Evolutionary conservation across 2,888 invertebrate species (phyloP).

Genomic region (Hypena proboscidalis): DNA sequence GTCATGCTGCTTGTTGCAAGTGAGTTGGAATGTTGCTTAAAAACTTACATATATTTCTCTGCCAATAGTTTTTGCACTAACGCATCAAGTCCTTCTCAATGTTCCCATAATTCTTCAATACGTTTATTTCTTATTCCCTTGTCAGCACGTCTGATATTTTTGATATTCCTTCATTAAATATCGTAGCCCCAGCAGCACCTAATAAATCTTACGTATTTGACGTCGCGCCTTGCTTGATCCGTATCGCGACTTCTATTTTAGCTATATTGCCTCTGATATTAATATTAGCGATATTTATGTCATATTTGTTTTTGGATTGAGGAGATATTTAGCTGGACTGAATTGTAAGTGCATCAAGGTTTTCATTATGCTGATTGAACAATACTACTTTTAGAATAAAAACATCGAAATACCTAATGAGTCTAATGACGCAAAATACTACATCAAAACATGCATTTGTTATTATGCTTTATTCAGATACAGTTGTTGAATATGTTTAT

Average conservation of each 20-base stretch:
- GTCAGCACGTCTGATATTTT: slow-evolving; percentile 50
- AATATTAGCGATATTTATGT: slow-evolving; percentile 35
- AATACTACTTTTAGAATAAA: too few species aligned
- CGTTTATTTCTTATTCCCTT: slow-evolving; percentile 31
- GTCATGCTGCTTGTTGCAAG: too few species aligned
- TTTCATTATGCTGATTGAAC: too few species aligned
- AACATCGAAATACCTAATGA: too few species aligned
- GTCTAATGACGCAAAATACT: too few species aligned
- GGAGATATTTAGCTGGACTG: neutral
- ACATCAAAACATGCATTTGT: too few species aligned
- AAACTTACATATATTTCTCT: too few species aligned
- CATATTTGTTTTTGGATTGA: slow-evolving; percentile 13
- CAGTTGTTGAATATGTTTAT: too few species aligned
- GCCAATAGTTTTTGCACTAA: neutral
- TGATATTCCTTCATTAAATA: slow-evolving; percentile 47
- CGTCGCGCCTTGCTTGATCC: slow-evolving; percentile 40
- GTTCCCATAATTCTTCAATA: slow-evolving; percentile 23
- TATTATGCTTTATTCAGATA: too few species aligned
- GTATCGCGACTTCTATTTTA: slow-evolving; percentile 41
- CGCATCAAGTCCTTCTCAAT: slow-evolving; percentile 3
- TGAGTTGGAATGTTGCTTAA: too few species aligned
- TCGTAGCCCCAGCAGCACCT: slow-evolving; percentile 26
- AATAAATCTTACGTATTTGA: slow-evolving; percentile 52
- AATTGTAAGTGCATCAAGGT: too few species aligned
- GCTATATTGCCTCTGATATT: slow-evolving; percentile 22